phyloP scores from a whole-genome alignment of 2,888 invertebrate genomes.

The Oconnorella tubifera region DNA sequence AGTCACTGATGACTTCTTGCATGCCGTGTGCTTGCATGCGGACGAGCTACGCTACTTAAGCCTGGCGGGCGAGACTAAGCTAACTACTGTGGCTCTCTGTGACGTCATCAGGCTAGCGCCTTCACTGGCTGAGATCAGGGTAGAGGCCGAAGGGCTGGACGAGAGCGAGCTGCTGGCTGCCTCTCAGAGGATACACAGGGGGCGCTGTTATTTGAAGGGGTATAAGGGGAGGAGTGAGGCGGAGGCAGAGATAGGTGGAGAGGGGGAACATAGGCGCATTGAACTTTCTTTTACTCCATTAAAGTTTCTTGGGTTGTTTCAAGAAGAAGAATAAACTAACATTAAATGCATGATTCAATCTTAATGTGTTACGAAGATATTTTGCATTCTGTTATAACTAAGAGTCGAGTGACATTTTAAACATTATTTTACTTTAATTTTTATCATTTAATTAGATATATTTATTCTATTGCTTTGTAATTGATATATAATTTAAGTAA shows the following conservation, averaged over 20 bases:
- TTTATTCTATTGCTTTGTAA: no score
- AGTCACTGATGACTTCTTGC: conserved; percentile 14
- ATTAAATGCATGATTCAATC: no score
- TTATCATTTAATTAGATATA: no score
- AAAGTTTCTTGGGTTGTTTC: conserved; percentile 9
- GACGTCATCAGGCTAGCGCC: conserved; percentile 14
- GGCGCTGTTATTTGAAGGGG: conserved; percentile 6
- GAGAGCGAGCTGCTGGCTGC: conserved; percentile 4
- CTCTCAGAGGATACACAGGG: conserved; percentile 10
- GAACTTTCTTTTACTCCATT: conserved; percentile 16
- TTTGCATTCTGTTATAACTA: no score
- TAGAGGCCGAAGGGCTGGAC: conserved; percentile 5
- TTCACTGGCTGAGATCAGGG: conserved; percentile 8
- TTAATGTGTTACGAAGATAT: no score
- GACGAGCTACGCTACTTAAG: conserved; percentile 7
- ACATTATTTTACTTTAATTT: no score
- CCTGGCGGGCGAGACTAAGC: conserved; percentile 1
- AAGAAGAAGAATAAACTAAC: neutral
- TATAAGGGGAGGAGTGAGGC: neutral
- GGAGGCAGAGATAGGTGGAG: neutral
- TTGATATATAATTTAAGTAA: no score
- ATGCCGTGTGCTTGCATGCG: conserved; percentile 11
- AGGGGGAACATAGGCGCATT: conserved; percentile 1
- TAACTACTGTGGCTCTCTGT: conserved; percentile 1
- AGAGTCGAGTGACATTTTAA: no score